Conservation (phyloP, 2,888 invertebrate genomes). For the Tipula unca region DNA sequence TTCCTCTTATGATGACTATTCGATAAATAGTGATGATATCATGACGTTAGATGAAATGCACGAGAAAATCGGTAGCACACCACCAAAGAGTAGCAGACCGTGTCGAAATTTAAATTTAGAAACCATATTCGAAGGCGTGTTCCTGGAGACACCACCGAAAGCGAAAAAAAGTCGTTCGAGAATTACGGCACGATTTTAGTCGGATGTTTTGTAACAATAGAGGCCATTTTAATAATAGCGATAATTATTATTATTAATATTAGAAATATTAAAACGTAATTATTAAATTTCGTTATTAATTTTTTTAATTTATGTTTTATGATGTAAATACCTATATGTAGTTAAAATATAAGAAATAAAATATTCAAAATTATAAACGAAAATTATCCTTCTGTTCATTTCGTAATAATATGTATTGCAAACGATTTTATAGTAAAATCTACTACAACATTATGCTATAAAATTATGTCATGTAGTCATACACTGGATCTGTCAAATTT, state of each 20-base stretch:
- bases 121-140: constrained; percentile 40
- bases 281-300: no score
- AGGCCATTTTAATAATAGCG: background rate
- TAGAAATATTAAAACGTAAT: no score
- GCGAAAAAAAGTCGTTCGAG: background rate
- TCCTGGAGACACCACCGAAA: constrained; percentile 36
- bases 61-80: constrained; percentile 36
- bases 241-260: background rate
- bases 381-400: background rate
- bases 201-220: background rate
- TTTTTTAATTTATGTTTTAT: background rate
- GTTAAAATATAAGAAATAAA: background rate
- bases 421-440: background rate
- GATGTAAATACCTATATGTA: no score
- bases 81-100: constrained; percentile 30
- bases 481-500: background rate
- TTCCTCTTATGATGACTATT: background rate
- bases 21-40: constrained; percentile 27
- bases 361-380: background rate
- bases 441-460: background rate
- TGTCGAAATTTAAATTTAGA: constrained; percentile 32
- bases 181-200: background rate
- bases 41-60: constrained; percentile 38
- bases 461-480: background rate
- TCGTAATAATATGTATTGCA: background rate